Base-by-base conservation (phyloP, 2,888 invertebrate genomes). In the Hydriomena furcata region DNA sequence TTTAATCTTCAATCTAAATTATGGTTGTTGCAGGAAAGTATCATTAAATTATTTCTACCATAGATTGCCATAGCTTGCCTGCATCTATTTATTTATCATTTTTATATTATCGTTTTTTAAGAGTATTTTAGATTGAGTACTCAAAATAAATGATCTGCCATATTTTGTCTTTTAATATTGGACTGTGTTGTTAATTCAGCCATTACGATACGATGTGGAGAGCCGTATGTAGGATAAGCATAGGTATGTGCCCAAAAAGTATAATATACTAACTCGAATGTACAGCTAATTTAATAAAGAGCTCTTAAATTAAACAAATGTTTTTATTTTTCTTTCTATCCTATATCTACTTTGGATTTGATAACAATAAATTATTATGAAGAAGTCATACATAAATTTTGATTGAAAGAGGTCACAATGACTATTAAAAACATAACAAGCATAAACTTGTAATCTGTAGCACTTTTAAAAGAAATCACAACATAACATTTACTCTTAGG, bases 201-300 rank as follows among this genome's bases (percentile, higher is more conserved):
- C 79, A 77, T 78, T 74, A 76, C 66, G 76, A 79, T 74, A 76
- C 66, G 76, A 79, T 67, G 78, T 78, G 73, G 72, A 79, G 76
- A 82, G 78, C 75, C 82, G 82, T 81, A 84, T 74, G 74, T 89
- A 86, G 85, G 78, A 69, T 89, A 88, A 89, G 88, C 79, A 85
- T 82, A 77, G 80, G 82, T 84, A 89, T 89, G 85, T 89, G 88
- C 90, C 90, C 88, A 88, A 88, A 73, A 87, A 84, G 79, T 88
- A 89, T 90, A 91, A 90, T 91, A 91, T 89, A 91, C 91, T 91
- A 91, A 91, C 91, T 90, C 86, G 85, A 90, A 89, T 91, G 91
- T 91, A 91, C 91, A 91, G 91, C 89, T 89, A 90, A 88, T 85
- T 88, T 83, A 91, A 90, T 90, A 90, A 91, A 91, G 79, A 87